A percentile compares a stretch with the other conserved stretches of the same genome.
phyloP scores from a whole-genome alignment of 1,140 invertebrate species.

The Trachymyrmex cornetzi region DNA sequence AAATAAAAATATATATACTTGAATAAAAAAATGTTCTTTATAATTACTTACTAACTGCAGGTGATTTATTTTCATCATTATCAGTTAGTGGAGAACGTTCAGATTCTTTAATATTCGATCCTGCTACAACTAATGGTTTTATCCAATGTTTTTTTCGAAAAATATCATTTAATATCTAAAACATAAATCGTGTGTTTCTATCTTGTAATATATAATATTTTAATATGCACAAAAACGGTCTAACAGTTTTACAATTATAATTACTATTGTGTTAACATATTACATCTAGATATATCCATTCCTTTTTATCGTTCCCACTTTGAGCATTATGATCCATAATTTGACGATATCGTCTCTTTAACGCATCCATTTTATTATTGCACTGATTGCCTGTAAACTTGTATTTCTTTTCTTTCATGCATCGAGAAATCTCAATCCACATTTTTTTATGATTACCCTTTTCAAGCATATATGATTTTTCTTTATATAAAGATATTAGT shows the following conservation, averaged over 20 bases:
- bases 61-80: conserved; percentile 25
- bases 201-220: too few species aligned
- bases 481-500: too few species aligned
- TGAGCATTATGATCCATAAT: conserved; percentile 12
- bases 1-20: conserved; percentile 2
- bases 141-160: conserved; percentile 35
- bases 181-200: neutral
- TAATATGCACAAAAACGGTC: neutral
- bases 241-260: conserved; percentile 14
- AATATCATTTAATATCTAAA: conserved; percentile 33
- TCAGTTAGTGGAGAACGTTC: conserved; percentile 6
- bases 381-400: conserved; percentile 13
- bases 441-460: neutral
- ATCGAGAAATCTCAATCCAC: conserved; percentile 9
- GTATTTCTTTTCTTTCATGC: conserved; percentile 27
- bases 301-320: conserved; percentile 12
- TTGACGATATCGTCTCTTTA: conserved; percentile 16
- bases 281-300: conserved; percentile 39
- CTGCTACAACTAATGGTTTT: conserved; percentile 25
- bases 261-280: conserved; percentile 2
- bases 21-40: conserved; percentile 16
- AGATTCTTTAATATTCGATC: conserved; percentile 1
- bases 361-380: conserved; percentile 25
- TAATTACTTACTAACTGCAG: conserved; percentile 19
- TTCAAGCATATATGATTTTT: too few species aligned